Evolutionary conservation across 1,140 invertebrate genomes (phyloP), one percentile per base, ranked within the genome.

Genomic region (Dreissena rostriformis): DNA sequence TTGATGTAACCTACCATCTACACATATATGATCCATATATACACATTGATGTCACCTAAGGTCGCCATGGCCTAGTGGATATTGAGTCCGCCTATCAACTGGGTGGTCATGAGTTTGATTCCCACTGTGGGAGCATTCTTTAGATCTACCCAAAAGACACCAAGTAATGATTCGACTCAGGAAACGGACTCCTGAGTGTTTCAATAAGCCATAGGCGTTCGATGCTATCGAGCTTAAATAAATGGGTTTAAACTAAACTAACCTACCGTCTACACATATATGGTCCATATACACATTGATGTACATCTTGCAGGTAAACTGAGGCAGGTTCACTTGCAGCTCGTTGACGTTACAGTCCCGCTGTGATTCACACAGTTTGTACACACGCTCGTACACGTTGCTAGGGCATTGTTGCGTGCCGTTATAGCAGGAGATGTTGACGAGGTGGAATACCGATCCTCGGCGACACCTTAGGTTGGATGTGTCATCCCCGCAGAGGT

Each of bases 211-310:
- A 39, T 39, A 39, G 2, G 8, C 39, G 8, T 8, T 39, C 8
- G 39, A 39, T 39, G 39, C 8, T 5, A 39, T 39, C 39, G 2
- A 39, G 4, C 39, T 61, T n/a, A 61, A 2, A 61, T 61, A 61
- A 6, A 61, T 24, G 17, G 57, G 11, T 61, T 6, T 6, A 14
- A 28, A 19, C 26, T 51, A 61, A 39, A 5, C 4, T 39, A 39
- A 39, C 80, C 75, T 68, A 82, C 80, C 57, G 17, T 74, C 80
- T 17, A 82, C 51, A 57, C 80, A 82, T 24, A 82, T 55, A 53
- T 75, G 75, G 39, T 82, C 80, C 80, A 82, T 82, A 51, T 74
- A 82, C 19, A 82, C 19, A 49, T 82, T 82, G n/a, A 67, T 57
- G n/a, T 82, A 72, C 15, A 53, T 57, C 7, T 66, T 63, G 49